A percentile compares a stretch with the other conserved stretches of the same genome.
These are phyloP conservation scores for Hippolais icterina DNA, from an alignment of 2,113 vertebrate species.

Conservation along the genomic window DNA sequence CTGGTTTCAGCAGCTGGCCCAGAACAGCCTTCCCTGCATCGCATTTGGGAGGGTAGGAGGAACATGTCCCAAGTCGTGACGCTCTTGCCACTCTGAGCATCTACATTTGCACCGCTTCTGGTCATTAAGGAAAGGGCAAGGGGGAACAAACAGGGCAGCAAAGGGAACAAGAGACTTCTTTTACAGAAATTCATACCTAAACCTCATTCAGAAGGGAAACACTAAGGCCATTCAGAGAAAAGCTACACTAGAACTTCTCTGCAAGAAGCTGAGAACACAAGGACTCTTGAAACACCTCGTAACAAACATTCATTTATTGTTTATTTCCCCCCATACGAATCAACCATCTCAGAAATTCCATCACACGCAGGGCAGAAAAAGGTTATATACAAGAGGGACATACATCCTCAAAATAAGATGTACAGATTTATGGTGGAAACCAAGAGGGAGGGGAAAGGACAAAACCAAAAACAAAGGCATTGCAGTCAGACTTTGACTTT, in stretches of 20 bases:
- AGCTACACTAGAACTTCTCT: not conserved
- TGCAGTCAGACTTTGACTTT: constrained; percentile 47
- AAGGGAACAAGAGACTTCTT: not conserved
- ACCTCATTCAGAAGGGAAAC: not conserved
- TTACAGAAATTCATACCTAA: not conserved
- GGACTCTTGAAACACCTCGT: not conserved
- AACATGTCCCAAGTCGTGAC: fast-evolving
- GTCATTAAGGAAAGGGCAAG: not conserved
- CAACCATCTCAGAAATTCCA: constrained; percentile 36
- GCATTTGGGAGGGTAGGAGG: fast-evolving
- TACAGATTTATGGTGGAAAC: constrained; percentile 22
- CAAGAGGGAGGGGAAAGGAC: not conserved
- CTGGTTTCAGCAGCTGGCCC: not conserved
- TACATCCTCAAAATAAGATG: constrained; percentile 17
- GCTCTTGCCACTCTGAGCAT: not conserved
- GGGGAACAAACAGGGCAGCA: not conserved
- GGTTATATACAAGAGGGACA: constrained; percentile 37
- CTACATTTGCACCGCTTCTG: not conserved
- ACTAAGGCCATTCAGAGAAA: not conserved
- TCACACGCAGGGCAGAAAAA: constrained; percentile 27
- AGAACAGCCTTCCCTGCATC: not conserved
- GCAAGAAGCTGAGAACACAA: not conserved
- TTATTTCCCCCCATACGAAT: constrained; percentile 58
- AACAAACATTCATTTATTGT: constrained; percentile 40
- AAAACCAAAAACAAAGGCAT: constrained; percentile 1